Evolutionary conservation across 1,140 invertebrate genomes (phyloP).

Genomic region (Trichonephila clavata): DNA sequence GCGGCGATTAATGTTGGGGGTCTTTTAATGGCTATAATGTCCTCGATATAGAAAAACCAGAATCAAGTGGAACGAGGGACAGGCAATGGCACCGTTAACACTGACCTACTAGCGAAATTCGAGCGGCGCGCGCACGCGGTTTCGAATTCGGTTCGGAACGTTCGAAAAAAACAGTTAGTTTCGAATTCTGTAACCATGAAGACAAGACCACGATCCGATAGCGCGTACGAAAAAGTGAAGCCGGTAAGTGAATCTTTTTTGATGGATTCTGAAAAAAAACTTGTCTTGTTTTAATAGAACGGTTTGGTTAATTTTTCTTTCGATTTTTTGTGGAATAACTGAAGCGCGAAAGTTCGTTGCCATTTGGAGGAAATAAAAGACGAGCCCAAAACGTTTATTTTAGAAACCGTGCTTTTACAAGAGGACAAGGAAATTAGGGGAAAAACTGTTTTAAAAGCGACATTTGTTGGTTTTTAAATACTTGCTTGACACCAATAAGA

Average conservation of each 20-base stretch:
- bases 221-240: constrained; percentile 10
- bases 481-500: too few species aligned
- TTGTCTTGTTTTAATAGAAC: not conserved
- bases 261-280: not conserved
- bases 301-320: not conserved
- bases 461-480: too few species aligned
- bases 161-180: not conserved
- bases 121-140: not conserved
- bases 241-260: constrained; percentile 25
- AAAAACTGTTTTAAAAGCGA: too few species aligned
- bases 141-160: not conserved
- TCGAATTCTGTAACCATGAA: constrained; percentile 8
- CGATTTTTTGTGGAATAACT: not conserved
- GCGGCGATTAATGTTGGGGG: not conserved
- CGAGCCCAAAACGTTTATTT: not conserved
- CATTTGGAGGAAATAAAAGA: not conserved
- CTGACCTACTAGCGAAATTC: constrained; percentile 22
- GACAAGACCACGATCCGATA: not conserved
- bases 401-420: too few species aligned
- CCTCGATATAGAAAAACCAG: constrained; percentile 35
- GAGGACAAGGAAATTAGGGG: too few species aligned
- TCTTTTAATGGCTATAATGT: not conserved
- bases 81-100: not conserved
- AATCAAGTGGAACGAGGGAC: not conserved
- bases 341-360: not conserved